Percentiles rank a stretch among this genome's conserved stretches.
Conservation (phyloP, 2,113 vertebrate species). For the Trichechus manatus region DNA sequence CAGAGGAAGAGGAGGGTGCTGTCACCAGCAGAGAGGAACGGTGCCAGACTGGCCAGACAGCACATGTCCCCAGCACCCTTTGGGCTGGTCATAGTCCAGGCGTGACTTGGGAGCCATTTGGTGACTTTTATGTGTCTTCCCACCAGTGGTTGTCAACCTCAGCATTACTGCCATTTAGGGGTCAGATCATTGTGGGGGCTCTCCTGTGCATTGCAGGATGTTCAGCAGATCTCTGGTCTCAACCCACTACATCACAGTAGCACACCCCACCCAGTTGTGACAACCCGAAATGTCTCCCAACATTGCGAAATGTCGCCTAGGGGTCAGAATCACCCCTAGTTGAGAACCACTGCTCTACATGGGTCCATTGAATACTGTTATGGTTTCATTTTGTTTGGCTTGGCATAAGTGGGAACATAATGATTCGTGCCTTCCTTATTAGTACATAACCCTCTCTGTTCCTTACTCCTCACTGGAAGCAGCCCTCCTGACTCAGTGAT, state of each 20-base stretch:
- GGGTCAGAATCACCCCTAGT: neutral
- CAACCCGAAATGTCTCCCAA: too few species aligned
- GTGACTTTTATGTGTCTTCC: neutral
- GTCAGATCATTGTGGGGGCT: neutral
- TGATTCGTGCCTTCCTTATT: neutral
- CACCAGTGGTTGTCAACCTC: neutral
- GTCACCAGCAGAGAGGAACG: neutral
- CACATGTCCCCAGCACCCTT: neutral
- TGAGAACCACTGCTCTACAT: fast-evolving
- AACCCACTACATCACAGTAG: neutral
- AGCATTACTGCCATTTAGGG: neutral
- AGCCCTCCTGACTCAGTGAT: too few species aligned
- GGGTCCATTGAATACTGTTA: neutral
- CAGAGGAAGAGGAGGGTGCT: neutral
- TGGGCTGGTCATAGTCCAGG: neutral
- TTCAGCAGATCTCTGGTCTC: neutral
- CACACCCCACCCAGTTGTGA: too few species aligned
- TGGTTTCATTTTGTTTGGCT: neutral
- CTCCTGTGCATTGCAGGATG: too few species aligned
- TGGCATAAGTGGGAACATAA: neutral
- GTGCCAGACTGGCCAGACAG: neutral
- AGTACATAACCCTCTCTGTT: neutral
- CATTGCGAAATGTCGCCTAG: too few species aligned
- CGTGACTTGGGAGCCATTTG: neutral
- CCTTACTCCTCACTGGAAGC: neutral